A percentile compares a stretch with the other conserved stretches of the same genome.
Evolutionary conservation across 53 echinoderm and acorn worm species (phyloP).

Genomic region (Holothuria leucospilota): DNA sequence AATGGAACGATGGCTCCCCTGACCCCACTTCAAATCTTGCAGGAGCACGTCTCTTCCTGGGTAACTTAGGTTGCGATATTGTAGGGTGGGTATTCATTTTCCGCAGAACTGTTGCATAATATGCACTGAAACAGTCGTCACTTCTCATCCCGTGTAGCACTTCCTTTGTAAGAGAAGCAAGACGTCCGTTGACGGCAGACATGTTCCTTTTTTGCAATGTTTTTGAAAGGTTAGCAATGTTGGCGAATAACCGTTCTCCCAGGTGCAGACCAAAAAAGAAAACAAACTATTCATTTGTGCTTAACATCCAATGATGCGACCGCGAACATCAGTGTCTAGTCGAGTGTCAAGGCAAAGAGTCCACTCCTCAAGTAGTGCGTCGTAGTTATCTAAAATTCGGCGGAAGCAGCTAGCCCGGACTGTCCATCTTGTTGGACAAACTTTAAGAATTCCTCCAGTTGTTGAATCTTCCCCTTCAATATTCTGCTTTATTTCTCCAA

Average conservation of each 20-base stretch:
- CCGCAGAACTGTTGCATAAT: conserved; percentile 24
- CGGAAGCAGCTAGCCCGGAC: not conserved
- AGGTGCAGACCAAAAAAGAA: conserved; percentile 30
- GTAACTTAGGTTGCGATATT: not conserved
- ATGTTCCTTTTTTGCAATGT: not conserved
- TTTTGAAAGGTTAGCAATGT: conserved; percentile 20
- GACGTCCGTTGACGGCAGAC: conserved; percentile 15
- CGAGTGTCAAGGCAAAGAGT: conserved; percentile 22
- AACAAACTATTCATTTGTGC: conserved; percentile 18
- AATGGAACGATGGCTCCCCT: conserved; percentile 22
- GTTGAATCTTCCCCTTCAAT: not conserved
- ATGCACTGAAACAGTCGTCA: conserved; percentile 3
- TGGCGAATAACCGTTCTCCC: conserved; percentile 23
- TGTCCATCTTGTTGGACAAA: conserved; percentile 16
- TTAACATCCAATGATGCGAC: conserved; percentile 32
- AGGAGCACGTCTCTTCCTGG: conserved; percentile 33
- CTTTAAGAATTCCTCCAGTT: too few species aligned
- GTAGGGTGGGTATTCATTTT: not conserved
- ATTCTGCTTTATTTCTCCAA: conserved; percentile 16
- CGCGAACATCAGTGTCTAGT: conserved; percentile 15
- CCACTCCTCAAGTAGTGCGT: not conserved
- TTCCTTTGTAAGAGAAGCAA: conserved; percentile 28
- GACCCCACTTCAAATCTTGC: conserved; percentile 19
- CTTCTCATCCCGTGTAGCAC: not conserved
- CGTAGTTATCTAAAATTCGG: conserved; percentile 22